Evolutionary conservation across 1,140 invertebrate species (phyloP).

Genomic region (Geopemphigus sp.): DNA sequence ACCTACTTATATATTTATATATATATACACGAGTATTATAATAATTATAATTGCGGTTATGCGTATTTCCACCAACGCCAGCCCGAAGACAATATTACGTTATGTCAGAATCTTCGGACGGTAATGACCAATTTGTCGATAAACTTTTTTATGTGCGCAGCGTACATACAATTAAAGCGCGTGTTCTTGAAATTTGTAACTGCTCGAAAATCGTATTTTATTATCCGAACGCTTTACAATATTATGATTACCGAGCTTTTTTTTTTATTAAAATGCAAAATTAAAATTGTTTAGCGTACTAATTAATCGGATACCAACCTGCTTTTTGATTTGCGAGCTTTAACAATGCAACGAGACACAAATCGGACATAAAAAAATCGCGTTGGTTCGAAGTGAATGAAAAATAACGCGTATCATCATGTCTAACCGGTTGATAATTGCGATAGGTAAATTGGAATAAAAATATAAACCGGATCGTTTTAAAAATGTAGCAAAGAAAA

Average conservation of each 20-base stretch:
- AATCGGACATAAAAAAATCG: neutral
- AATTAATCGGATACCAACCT: no score
- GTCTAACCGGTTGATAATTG: neutral
- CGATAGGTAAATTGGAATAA: neutral
- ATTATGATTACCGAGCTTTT: no score
- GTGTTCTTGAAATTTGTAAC: no score
- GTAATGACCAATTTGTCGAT: constrained; percentile 16
- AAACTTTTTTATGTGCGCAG: neutral
- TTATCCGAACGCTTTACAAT: no score
- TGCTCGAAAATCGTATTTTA: no score
- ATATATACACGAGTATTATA: neutral
- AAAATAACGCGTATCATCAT: neutral
- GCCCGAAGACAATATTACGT: neutral
- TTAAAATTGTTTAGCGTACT: no score
- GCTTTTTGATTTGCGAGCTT: no score
- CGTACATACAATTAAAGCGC: neutral
- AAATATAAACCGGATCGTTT: constrained; percentile 11
- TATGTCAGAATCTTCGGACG: constrained; percentile 17
- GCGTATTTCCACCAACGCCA: neutral
- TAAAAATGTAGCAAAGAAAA: neutral
- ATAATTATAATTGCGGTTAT: neutral
- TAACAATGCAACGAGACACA: no score
- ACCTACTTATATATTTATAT: neutral
- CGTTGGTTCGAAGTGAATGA: neutral
- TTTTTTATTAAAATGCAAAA: no score